Evolutionary conservation across 1,140 invertebrate species (phyloP).

Genomic region (Steinernema khuongi): DNA sequence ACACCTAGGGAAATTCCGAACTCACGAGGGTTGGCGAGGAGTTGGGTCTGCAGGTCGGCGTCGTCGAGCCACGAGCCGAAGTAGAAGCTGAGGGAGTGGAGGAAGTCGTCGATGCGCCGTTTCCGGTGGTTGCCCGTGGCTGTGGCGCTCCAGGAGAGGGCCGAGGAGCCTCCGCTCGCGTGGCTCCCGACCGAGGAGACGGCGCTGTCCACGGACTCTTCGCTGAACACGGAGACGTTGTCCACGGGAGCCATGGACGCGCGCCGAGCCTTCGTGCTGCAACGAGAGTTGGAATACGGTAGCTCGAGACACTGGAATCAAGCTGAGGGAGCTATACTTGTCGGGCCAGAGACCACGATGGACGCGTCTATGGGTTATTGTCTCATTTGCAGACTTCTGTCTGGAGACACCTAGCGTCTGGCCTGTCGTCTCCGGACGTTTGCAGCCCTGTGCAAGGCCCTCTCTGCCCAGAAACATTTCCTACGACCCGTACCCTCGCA

Average conservation of each 20-base stretch:
- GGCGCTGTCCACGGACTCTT: neutral
- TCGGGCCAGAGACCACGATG: too few relatives aligned
- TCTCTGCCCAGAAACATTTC: too few relatives aligned
- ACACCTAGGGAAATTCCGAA: too few relatives aligned
- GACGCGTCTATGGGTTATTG: too few relatives aligned
- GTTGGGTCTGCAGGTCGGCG: neutral
- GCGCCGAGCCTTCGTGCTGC: neutral
- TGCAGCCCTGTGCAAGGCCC: too few relatives aligned
- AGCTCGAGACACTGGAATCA: too few relatives aligned
- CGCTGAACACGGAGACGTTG: conserved; percentile 3
- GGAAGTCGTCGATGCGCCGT: neutral
- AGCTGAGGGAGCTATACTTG: too few relatives aligned
- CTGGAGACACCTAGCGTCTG: too few relatives aligned
- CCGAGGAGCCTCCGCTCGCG: neutral
- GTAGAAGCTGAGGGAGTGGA: neutral
- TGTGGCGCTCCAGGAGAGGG: neutral
- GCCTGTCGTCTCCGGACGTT: too few relatives aligned
- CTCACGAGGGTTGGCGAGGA: neutral
- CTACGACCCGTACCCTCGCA: too few relatives aligned
- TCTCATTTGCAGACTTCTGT: too few relatives aligned
- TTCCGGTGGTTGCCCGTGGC: neutral
- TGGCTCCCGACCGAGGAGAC: neutral
- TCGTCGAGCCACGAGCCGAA: conserved; percentile 12
- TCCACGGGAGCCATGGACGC: neutral
- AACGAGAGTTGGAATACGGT: too few relatives aligned